Evolutionary conservation across 2,888 invertebrate species (phyloP).

Genomic region (Trisateles emortualis): DNA sequence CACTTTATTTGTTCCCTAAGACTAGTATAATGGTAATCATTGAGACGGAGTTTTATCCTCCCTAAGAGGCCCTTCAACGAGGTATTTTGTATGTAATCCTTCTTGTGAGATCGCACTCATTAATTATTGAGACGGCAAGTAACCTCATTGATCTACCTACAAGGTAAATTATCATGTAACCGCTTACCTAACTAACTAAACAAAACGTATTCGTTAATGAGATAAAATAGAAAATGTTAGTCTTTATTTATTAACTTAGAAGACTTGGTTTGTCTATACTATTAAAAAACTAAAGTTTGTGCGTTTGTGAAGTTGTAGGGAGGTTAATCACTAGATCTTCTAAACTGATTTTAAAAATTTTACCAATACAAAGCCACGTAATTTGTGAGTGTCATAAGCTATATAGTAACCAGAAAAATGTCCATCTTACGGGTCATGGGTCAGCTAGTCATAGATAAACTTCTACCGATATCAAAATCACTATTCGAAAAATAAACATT

Average conservation of each 20-base stretch:
- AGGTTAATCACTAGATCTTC: no score
- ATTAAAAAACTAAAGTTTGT: no score
- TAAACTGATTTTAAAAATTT: no score
- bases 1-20: not conserved
- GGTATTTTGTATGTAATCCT: constrained; percentile 48
- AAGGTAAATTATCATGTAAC: constrained; percentile 41
- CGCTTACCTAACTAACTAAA: constrained; percentile 19
- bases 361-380: no score
- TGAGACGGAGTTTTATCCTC: constrained; percentile 24
- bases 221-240: not conserved
- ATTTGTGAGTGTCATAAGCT: no score
- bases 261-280: no score
- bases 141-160: constrained; percentile 33
- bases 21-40: constrained; percentile 46
- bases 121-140: constrained; percentile 41
- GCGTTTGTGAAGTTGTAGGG: no score
- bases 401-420: no score
- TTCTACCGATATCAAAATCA: no score
- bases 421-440: no score
- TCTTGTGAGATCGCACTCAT: constrained; percentile 42
- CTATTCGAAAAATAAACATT: no score
- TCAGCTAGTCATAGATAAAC: no score
- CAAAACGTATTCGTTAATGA: not conserved
- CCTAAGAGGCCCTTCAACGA: constrained; percentile 32
- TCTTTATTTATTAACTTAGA: not conserved